These are phyloP conservation scores for Sinocyclocheilus rhinocerous DNA, from an alignment of 2,113 vertebrate species.

Conservation along the genomic window DNA sequence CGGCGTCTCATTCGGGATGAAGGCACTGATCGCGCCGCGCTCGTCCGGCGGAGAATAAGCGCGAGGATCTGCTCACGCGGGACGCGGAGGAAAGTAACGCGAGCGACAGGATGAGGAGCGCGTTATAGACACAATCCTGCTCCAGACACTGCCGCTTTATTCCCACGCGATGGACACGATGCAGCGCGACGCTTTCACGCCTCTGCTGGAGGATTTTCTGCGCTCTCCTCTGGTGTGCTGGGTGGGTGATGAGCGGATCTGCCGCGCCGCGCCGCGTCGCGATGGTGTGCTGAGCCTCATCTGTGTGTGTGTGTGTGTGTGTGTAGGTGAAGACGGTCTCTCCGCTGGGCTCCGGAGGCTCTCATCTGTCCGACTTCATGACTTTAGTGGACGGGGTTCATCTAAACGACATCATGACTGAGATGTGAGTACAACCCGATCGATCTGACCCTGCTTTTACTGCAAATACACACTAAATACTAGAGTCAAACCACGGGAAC, in stretches of 20 bases:
- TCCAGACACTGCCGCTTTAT: neutral
- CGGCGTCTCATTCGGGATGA: neutral
- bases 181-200: constrained; percentile 93
- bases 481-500: too few species aligned
- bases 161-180: constrained; percentile 67
- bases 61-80: neutral
- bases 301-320: constrained; percentile 11
- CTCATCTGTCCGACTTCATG: constrained; percentile 91
- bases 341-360: constrained; percentile 80
- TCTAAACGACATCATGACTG: constrained; percentile 93
- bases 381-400: constrained; percentile 92
- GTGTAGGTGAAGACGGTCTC: constrained; percentile 92
- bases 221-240: constrained; percentile 94
- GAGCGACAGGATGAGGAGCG: neutral
- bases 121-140: neutral
- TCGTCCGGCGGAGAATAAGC: neutral
- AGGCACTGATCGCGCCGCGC: neutral
- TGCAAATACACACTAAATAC: too few species aligned
- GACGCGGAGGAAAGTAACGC: neutral
- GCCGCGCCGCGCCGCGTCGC: neutral
- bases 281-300: too few species aligned
- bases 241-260: constrained; percentile 76
- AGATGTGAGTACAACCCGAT: constrained; percentile 86
- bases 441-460: neutral
- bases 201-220: constrained; percentile 94